These are phyloP conservation scores for Epistrophe eligans DNA, from an alignment of 2,888 invertebrate species.

Conservation along the genomic window DNA sequence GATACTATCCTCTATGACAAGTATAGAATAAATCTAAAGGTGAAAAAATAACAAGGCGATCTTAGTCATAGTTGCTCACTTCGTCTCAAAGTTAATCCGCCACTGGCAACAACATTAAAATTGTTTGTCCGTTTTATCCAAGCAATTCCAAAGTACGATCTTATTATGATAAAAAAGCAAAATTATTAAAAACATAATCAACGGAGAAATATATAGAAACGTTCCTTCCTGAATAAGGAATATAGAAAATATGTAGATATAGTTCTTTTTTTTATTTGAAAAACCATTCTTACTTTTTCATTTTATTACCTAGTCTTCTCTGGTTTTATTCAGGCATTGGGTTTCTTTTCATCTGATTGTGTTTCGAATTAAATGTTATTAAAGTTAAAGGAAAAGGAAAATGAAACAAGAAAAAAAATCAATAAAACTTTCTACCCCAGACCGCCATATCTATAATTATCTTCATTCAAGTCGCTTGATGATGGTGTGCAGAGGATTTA, in stretches of 20 bases:
- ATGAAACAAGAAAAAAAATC: neutral
- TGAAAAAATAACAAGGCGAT: too few relatives aligned
- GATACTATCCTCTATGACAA: too few relatives aligned
- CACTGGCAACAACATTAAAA: conserved; percentile 36
- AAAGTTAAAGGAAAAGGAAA: conserved; percentile 11
- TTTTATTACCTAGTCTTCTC: conserved; percentile 6
- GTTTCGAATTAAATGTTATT: conserved; percentile 45
- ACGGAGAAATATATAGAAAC: neutral
- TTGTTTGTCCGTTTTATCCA: conserved; percentile 57
- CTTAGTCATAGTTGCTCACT: neutral
- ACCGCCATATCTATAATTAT: conserved; percentile 1
- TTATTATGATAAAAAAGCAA: conserved; percentile 67
- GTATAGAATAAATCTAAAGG: too few relatives aligned
- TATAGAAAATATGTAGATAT: too few relatives aligned
- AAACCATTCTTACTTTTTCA: neutral
- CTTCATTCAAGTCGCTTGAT: neutral
- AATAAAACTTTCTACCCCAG: conserved; percentile 22
- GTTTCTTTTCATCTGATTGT: conserved; percentile 50
- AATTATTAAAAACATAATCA: conserved; percentile 28
- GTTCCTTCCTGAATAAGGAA: neutral
- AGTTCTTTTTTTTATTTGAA: neutral
- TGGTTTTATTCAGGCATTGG: conserved; percentile 35
- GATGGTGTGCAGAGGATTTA: conserved; percentile 31
- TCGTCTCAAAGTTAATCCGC: neutral
- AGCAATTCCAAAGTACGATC: conserved; percentile 60